Evolutionary conservation across 2,113 vertebrate genomes (phyloP), one percentile per base, ranked within the genome.

Genomic region (Malurus elegans): DNA sequence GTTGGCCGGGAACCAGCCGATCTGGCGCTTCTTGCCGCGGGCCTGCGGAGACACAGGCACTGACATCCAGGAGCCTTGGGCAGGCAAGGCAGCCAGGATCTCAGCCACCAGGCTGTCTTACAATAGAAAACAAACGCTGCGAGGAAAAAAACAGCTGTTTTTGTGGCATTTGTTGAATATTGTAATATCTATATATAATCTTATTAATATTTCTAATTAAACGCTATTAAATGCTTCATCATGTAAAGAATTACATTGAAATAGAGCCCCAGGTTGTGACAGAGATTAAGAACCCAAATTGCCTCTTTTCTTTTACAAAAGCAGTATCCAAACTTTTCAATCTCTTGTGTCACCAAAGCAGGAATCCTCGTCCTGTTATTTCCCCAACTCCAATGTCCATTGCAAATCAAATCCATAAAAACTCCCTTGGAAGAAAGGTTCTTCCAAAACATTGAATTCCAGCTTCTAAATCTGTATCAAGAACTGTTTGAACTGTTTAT

Each of bases 1-100:
- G 95, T 99, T 99, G 80, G 99, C 99, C 14, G 99, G 99, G 96
- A 99, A 99, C 99, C 99, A 99, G 48, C 99, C 99, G 57, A 99
- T 99, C 97, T 99, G 99, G 28, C 99, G 98, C 95, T 99, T 99
- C 96, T 99, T 99, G 34, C 99, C 99, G 51, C 99, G 98, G 26
- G 99, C 99, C 99, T 99, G 31, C 79, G 57, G 95, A 72, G 91
- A 75, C 42, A 84, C 5, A 10, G 5, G 65, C 0, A 53, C 56
- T 82, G 45, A 34, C 29, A 79, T 25, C 28, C 58, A 28, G 0
- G 14, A 25, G 45, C 57, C 18, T 20, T 1, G 72, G 47, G 9
- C 79, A 20, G 13, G 3, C 23, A 6, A 5, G 76, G 76, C 61
- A 18, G 44, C 34, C n/a, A 5, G 23, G 5, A 3, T 4, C 7